A percentile compares a stretch with the other conserved stretches of the same genome.
Conservation (phyloP, 1,140 invertebrate species). For the Luehdorfia chinensis region DNA sequence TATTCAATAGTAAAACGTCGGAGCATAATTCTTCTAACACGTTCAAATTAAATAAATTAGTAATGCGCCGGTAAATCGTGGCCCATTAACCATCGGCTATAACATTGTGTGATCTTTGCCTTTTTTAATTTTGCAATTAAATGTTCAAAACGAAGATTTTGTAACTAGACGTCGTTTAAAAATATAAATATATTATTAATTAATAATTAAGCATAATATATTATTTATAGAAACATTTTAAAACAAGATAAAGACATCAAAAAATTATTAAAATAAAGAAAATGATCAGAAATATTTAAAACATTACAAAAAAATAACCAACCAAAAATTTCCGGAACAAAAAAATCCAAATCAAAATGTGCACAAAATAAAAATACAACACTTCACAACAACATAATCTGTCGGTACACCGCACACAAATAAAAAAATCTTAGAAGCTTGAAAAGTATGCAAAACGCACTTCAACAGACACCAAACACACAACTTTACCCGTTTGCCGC, state of each 20-base stretch:
- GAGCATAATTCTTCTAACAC: neutral
- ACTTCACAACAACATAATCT: slow-evolving; percentile 66
- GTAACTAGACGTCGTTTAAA: too few species aligned
- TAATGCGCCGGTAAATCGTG: too few species aligned
- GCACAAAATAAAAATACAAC: slow-evolving; percentile 67
- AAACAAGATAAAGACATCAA: too few species aligned
- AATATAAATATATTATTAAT: too few species aligned
- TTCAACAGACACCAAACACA: slow-evolving; percentile 63
- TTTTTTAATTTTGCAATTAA: too few species aligned
- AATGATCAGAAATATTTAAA: too few species aligned
- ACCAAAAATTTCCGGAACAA: slow-evolving; percentile 66
- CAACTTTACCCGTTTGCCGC: slow-evolving; percentile 71
- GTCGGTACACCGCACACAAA: slow-evolving; percentile 61
- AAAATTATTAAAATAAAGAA: too few species aligned
- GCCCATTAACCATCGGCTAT: too few species aligned
- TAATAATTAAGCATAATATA: too few species aligned
- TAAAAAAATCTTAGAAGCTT: slow-evolving; percentile 59
- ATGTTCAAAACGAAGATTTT: too few species aligned
- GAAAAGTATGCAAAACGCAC: slow-evolving; percentile 57
- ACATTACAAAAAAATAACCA: slow-evolving; percentile 50
- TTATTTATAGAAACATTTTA: too few species aligned
- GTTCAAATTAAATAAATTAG: neutral
- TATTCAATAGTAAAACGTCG: slow-evolving; percentile 6
- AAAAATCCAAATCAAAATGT: slow-evolving; percentile 64
- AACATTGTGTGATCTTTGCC: too few species aligned